Base-by-base conservation (phyloP, 2,888 invertebrate species). In the Apamea crenata region DNA sequence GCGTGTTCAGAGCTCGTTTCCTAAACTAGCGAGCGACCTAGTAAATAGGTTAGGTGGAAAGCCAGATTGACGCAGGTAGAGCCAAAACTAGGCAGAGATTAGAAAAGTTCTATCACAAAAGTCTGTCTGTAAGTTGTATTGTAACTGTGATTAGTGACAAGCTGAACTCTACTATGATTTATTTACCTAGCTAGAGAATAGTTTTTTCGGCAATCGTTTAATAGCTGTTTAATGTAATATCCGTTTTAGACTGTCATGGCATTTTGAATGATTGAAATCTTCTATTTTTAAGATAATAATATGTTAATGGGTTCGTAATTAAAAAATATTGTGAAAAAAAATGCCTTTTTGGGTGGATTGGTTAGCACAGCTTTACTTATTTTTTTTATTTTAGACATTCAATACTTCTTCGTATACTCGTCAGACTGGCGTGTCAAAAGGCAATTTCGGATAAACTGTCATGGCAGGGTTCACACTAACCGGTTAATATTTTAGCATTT, bases 1-100 rank as follows among this genome's bases (percentile, higher is more conserved):
- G 91, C 92, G 92, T 93, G 92, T 84, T 88, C 81, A 86, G 83
- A 89, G 87, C 88, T 87, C 87, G 88, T 93, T 92, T 91, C 85
- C 89, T 83, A 89, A 88, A 89, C 90, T 89, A 82, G 86, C 90
- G 86, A 92, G 86, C 90, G 88, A 92, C 90, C 90, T 87, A 89
- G 87, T 88, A 90, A 91, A 89, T 89, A 90, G 90, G 90, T 91
- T 91, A 86, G 82, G 86, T 86, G 89, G 88, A 90, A 90, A 82
- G 71, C 50, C 69, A 80, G 72, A 77, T 32, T 84, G 82, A 81
- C 86, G 79, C 75, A 86, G 74, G 67, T 75, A 70, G 50, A 69
- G 16, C 50, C 65, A 68, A 77, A 86, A 86, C 83, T 70, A 74
- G 71, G 65, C 69, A 84, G 29, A 74, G 67, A 87, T 88, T 78